These are phyloP conservation scores for Stratiomys singularior DNA, from an alignment of 2,888 invertebrate genomes.

Conservation along the genomic window DNA sequence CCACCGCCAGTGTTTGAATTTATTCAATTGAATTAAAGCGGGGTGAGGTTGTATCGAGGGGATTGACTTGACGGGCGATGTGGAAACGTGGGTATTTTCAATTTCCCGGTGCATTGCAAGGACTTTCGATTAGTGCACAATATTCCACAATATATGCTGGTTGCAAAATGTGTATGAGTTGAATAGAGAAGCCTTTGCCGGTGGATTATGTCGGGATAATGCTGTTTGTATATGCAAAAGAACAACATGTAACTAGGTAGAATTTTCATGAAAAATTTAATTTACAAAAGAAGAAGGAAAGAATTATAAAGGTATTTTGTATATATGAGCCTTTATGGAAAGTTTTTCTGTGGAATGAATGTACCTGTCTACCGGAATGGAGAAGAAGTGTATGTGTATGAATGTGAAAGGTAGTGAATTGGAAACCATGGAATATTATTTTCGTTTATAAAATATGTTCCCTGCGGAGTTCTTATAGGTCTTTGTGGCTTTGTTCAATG, in stretches of 20 bases:
- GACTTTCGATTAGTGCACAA: conserved; percentile 35
- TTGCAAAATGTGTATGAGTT: background rate
- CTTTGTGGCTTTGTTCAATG: too few relatives aligned
- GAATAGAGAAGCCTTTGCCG: background rate
- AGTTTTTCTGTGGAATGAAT: too few relatives aligned
- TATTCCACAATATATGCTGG: background rate
- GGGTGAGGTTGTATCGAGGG: too few relatives aligned
- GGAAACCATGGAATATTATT: too few relatives aligned
- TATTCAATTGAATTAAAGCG: background rate
- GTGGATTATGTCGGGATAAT: conserved; percentile 24
- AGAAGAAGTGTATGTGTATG: too few relatives aligned
- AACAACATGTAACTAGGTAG: conserved; percentile 29
- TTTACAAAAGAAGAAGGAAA: background rate
- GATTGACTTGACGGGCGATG: background rate
- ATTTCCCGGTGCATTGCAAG: conserved; percentile 34
- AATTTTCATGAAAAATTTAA: conserved; percentile 26
- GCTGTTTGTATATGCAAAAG: conserved; percentile 41
- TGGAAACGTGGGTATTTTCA: conserved; percentile 7
- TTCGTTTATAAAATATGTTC: too few relatives aligned
- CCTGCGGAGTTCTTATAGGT: too few relatives aligned
- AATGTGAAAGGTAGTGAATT: too few relatives aligned
- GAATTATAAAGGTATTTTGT: too few relatives aligned
- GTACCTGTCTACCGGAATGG: too few relatives aligned
- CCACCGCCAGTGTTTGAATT: background rate
- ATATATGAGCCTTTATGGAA: too few relatives aligned